phyloP scores from a whole-genome alignment of 2,888 invertebrate genomes.

The Andrena trimmerana region DNA sequence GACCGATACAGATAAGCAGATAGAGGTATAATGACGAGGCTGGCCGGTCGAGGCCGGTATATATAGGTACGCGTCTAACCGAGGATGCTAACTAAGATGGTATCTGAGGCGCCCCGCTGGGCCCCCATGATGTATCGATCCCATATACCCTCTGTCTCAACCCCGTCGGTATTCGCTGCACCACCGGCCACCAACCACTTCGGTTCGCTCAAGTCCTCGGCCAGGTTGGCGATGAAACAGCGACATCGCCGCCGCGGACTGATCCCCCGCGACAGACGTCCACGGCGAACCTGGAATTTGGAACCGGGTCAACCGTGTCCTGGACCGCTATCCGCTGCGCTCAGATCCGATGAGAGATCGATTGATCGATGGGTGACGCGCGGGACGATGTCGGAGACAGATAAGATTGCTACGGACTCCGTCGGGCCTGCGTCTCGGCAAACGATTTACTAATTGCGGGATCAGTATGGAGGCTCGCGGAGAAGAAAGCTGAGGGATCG shows the following conservation, averaged over 20 bases:
- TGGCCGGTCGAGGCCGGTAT: slow-evolving; percentile 67
- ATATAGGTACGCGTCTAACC: slow-evolving; percentile 75
- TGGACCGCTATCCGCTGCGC: slow-evolving; percentile 18
- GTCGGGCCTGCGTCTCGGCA: slow-evolving; percentile 4
- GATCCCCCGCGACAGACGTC: slow-evolving; percentile 22
- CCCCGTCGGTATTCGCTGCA: slow-evolving; percentile 47
- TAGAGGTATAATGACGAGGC: slow-evolving; percentile 78
- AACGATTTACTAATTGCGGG: slow-evolving; percentile 1
- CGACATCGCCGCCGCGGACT: slow-evolving; percentile 60
- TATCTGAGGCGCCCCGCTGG: slow-evolving; percentile 81
- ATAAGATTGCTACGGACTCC: slow-evolving; percentile 3
- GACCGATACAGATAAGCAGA: slow-evolving; percentile 78
- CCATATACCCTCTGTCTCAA: slow-evolving; percentile 78
- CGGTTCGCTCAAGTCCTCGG: slow-evolving; percentile 53
- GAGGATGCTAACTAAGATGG: slow-evolving; percentile 79
- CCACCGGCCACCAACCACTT: slow-evolving; percentile 40
- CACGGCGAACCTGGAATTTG: slow-evolving; percentile 38
- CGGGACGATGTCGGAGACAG: slow-evolving; percentile 17
- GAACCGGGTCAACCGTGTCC: slow-evolving; percentile 39
- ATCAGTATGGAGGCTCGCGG: neutral
- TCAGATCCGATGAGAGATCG: slow-evolving; percentile 52
- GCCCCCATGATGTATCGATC: slow-evolving; percentile 83
- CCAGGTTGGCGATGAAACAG: slow-evolving; percentile 52
- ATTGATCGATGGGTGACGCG: slow-evolving; percentile 50
- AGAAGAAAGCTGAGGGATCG: neutral